phyloP scores from a whole-genome alignment of 2,113 vertebrate genomes.

The Tamias sibiricus region DNA sequence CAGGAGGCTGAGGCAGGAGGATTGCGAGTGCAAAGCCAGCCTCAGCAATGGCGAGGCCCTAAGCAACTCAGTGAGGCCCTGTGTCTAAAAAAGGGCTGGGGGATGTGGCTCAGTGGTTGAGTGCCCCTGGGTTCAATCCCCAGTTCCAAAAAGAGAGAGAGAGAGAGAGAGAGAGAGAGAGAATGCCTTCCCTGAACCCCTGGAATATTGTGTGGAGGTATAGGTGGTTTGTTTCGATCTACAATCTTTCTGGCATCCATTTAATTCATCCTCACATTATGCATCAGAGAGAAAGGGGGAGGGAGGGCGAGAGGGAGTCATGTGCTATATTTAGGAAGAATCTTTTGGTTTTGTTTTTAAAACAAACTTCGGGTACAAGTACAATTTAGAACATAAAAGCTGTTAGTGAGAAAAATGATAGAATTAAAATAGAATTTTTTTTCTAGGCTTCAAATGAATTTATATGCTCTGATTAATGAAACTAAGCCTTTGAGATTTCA shows the following conservation, averaged over 20 bases:
- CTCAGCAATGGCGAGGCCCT: no score
- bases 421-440: background rate
- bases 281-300: background rate
- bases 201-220: background rate
- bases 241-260: background rate
- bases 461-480: conserved; percentile 38
- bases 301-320: no score
- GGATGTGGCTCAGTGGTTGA: no score
- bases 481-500: background rate
- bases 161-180: no score
- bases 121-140: no score
- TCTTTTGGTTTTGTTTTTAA: background rate
- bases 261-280: background rate
- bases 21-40: no score
- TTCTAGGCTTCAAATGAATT: conserved; percentile 22
- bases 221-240: background rate
- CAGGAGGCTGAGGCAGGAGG: no score
- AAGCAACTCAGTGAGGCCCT: no score
- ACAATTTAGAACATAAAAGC: background rate
- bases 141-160: no score
- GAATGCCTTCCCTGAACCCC: background rate
- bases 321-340: background rate
- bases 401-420: background rate
- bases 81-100: no score
- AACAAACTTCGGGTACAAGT: background rate